Evolutionary conservation across 2,888 invertebrate species (phyloP), one percentile per base, ranked within the genome.

Genomic region (Spisula subtruncata): DNA sequence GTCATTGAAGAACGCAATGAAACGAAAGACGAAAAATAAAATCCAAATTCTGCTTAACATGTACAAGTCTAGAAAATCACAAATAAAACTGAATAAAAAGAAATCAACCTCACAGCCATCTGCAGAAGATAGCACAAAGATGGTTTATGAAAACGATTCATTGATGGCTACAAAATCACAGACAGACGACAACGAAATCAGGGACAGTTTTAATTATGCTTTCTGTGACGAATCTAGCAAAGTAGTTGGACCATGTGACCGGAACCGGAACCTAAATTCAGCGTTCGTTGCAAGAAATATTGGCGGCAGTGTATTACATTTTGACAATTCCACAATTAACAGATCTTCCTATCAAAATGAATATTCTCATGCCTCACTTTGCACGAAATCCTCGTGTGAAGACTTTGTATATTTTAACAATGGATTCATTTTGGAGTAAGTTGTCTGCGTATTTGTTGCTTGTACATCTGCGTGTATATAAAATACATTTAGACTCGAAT

Each of bases 161-260:
- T 25, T 71, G 35, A 35, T 12, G 29, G 18, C 32, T 12, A 75
- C 32, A 6, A 32, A 18, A 35, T 32, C 29, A 12, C 71, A 32
- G 18, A 32, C 75, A 75, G 35, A 75, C 16, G 75, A 75, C 0
- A 32, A 71, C 71, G 10, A 29, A 5, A 12, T 32, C 8, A 75
- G 29, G 14, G 75, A 75, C 75, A 75, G 35, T 32, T 75, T 75
- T 35, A 75, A 75, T 75, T 75, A 32, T 32, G 75, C 75, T 35
- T 75, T 75, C 35, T 75, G 75, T 75, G 75, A 75, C 35, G 32
- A 75, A 75, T 75, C 75, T 14, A 75, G 75, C 32, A 29, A 2
- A 71, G 71, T 71, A 29, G n/a, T 5, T 32, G 71, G 35, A 16
- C 35, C 75, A 32, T 18, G 75, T 75, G 75, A 75, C 75, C 75